Base-by-base conservation (phyloP, 2,888 invertebrate species). In the Ophraella communa region DNA sequence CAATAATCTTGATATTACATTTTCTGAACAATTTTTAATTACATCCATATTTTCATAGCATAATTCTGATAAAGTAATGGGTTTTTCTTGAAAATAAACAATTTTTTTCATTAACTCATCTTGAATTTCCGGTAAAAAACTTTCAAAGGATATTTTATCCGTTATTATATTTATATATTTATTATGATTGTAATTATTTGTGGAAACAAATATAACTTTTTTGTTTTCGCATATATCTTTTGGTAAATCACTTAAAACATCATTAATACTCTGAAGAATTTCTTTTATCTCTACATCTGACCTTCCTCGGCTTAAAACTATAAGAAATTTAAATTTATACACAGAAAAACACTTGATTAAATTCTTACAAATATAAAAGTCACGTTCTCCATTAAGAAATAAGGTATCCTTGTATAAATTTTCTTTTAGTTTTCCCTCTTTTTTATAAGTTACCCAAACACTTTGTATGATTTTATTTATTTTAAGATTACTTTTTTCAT, bases 271-370 rank as follows among this genome's bases (percentile, higher is more conserved):
- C 4, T 24, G 18, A 33, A 14, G 30, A 1, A 17, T 33, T 30
- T 33, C 18, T 5, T n/a, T 4, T 24, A 23, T 14, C 24, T 35
- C 35, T 35, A 3, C 11, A 3, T 14, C 11, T 3, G 10, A 7
- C 3, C 3, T 35, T 35, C 14, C 14, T 35, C 14, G 3, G 11
- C 10, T 18, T 17, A 17, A 18, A 45, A 54, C 23, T 21, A 54
- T 8, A 14, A 54, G 23, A 42, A 27, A 54, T 39, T 54, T 54
- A n/a, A 17, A 54, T 23, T 42, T 54, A 11, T 17, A 4, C 2
- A 54, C 14, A n/a, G 20, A 21, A 39, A 53, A 54, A 39, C 54
- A 54, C 1, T 54, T 23, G 23, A 54, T 21, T n/a, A 54, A 1
- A 4, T 39, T 23, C 39, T 54, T 23, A 20, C 20, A 8, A 35